A percentile compares a stretch with the other conserved stretches of the same genome.
phyloP scores from a whole-genome alignment of 2,113 vertebrate genomes.

The Siphamia tubifer region DNA sequence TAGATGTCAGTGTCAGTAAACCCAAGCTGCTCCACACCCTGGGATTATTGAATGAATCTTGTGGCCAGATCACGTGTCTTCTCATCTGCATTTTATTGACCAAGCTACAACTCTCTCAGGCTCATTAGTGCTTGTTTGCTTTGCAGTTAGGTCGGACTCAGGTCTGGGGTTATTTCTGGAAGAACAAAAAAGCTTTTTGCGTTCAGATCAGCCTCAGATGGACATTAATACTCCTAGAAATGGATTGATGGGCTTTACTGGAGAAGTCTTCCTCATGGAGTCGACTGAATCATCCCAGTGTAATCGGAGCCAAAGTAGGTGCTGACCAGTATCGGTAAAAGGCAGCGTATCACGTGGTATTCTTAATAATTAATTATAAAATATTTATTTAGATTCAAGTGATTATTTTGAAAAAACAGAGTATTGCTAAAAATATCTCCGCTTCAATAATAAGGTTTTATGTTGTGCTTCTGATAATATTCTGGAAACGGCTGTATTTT shows the following conservation, averaged over 20 bases:
- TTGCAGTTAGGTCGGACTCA: not conserved
- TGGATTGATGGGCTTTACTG: not conserved
- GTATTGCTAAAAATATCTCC: slow-evolving; percentile 18
- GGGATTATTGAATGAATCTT: slow-evolving; percentile 58
- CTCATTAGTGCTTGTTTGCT: slow-evolving; percentile 46
- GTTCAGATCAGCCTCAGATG: slow-evolving; percentile 4
- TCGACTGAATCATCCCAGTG: slow-evolving; percentile 1
- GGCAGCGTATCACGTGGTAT: not conserved
- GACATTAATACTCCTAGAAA: not conserved
- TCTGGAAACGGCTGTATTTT: not conserved
- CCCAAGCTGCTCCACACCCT: slow-evolving; percentile 24
- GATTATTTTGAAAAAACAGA: slow-evolving; percentile 5
- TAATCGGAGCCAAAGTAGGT: slow-evolving; percentile 16
- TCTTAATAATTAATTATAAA: not conserved
- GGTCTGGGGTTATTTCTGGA: slow-evolving; percentile 15
- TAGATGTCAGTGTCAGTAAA: slow-evolving; percentile 46
- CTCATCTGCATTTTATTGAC: slow-evolving; percentile 52
- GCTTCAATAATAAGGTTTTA: not conserved
- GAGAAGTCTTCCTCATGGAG: slow-evolving; percentile 19
- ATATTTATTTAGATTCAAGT: slow-evolving; percentile 2
- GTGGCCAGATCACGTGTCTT: slow-evolving; percentile 21
- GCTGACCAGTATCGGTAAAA: slow-evolving; percentile 2
- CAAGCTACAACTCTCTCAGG: slow-evolving; percentile 20
- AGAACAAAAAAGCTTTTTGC: slow-evolving; percentile 14
- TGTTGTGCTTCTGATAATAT: too few species aligned